Evolutionary conservation across 1,140 invertebrate species (phyloP), one percentile per base, ranked within the genome.

Genomic region (Amyelois transitella): DNA sequence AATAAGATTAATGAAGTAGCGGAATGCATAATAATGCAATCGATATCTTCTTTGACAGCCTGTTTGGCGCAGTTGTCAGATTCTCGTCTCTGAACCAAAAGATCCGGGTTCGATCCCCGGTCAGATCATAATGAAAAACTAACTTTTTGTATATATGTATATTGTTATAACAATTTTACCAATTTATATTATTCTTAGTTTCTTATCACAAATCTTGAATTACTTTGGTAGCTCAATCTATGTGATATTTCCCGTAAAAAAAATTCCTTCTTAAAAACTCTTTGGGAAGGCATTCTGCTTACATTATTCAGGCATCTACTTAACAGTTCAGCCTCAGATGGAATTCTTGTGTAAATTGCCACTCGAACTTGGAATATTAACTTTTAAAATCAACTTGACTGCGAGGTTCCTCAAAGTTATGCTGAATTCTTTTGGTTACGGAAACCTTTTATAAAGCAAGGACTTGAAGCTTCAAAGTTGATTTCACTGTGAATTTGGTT

Each of bases 281-380:
- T 38, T 38, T 38, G 32, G n/a, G 17, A 38, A 14, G 43, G 32
- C 53, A 47, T 48, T 57, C 53, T 64, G 62, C 60, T 69, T 71
- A 69, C 59, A 72, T 78, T 75, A 76, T 75, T 72, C 64, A 75
- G 63, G 66, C 60, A 57, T 56, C 58, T 66, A 58, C 65, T 70
- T 60, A 74, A 57, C 66, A 65, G 61, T 70, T 64, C 48, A 58
- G 53, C 64, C 61, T 65, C 58, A 62, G 64, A 70, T 65, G 62
- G 58, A 72, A 69, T 66, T 71, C 66, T 69, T 66, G 61, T 67
- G 66, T 67, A 79, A 75, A 76, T 76, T 79, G 69, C 62, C 61
- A 68, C 66, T 79, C 62, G 60, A 75, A 73, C 67, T 72, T 76
- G 71, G 65, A 68, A 75, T 71, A 75, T 74, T 63, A 75, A 75